Conservation (phyloP, 2,888 invertebrate species). For the Liopterus haemorrhoidalis region DNA sequence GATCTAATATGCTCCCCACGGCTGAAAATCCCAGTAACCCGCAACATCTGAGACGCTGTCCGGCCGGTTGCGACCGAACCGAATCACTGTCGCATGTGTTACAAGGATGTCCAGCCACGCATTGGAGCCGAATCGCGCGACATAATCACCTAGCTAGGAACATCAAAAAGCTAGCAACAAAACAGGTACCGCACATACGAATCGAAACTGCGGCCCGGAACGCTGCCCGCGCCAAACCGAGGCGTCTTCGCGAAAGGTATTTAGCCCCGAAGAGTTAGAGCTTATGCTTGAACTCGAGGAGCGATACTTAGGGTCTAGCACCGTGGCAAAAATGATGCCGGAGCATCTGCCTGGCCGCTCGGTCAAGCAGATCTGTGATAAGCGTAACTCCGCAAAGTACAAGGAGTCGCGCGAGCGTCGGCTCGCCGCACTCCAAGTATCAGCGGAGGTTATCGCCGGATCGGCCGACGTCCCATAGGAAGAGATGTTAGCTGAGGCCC, state of each 20-base stretch:
- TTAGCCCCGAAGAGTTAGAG: conserved; percentile 13
- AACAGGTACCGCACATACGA: too few relatives aligned
- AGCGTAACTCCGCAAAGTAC: conserved; percentile 11
- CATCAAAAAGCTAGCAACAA: too few relatives aligned
- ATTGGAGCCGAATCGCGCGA: conserved; percentile 7
- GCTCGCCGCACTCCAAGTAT: not conserved
- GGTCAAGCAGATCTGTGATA: conserved; percentile 21
- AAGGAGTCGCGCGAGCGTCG: conserved; percentile 10
- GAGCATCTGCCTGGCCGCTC: conserved; percentile 16
- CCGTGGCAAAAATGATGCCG: conserved; percentile 13
- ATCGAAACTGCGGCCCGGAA: conserved; percentile 14
- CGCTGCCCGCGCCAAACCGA: conserved; percentile 10
- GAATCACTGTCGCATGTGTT: conserved; percentile 15
- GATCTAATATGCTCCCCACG: conserved; percentile 19
- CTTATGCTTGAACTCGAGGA: conserved; percentile 19
- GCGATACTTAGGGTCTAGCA: conserved; percentile 11
- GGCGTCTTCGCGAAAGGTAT: not conserved
- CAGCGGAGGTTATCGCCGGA: not conserved
- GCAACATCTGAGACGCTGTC: too few relatives aligned
- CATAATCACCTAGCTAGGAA: too few relatives aligned
- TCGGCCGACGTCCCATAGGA: conserved; percentile 8
- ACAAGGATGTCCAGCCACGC: conserved; percentile 10
- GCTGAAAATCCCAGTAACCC: conserved; percentile 16
- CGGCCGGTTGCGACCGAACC: too few relatives aligned
- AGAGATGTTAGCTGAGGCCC: conserved; percentile 10